Conservation (phyloP, 1,140 invertebrate genomes). For the Nomia melanderi region DNA sequence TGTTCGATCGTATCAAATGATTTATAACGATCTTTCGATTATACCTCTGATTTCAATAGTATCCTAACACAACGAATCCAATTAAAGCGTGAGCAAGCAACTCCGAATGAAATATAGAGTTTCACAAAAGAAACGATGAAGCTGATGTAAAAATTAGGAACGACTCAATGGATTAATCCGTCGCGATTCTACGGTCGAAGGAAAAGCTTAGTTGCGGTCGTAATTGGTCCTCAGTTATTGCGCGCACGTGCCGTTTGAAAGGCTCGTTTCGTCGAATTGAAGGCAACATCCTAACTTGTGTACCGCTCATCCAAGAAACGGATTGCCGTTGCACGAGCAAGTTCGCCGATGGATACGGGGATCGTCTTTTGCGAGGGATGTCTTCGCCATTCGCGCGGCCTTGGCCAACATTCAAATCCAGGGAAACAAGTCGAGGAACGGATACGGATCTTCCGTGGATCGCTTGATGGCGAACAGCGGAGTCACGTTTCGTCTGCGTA, state of each 20-base stretch:
- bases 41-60: no score
- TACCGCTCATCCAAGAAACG: not conserved
- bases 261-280: conserved; percentile 11
- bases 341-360: not conserved
- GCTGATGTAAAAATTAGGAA: no score
- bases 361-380: not conserved
- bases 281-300: not conserved
- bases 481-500: not conserved
- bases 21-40: no score
- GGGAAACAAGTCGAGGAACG: not conserved
- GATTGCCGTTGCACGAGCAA: not conserved
- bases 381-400: not conserved
- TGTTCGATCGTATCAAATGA: no score
- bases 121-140: not conserved
- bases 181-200: not conserved
- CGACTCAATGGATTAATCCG: not conserved
- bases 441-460: not conserved
- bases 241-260: not conserved
- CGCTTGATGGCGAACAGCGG: not conserved
- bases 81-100: no score
- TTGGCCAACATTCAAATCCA: conserved; percentile 12
- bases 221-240: not conserved
- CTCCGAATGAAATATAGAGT: no score
- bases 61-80: no score
- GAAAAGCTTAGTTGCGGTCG: not conserved